Evolutionary conservation across 1,140 invertebrate species (phyloP).

Genomic region (Solenopsis invicta): DNA sequence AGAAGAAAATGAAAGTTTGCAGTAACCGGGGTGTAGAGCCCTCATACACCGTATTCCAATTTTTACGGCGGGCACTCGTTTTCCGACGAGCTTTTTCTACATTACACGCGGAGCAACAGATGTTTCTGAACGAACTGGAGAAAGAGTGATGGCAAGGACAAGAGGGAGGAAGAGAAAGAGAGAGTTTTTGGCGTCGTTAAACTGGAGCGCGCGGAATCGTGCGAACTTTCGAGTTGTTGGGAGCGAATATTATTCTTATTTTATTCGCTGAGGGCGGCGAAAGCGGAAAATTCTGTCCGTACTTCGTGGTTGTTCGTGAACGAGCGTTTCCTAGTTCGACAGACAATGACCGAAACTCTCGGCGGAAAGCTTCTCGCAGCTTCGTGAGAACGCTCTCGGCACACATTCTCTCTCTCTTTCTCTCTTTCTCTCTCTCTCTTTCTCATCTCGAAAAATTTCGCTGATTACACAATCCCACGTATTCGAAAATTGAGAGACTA

Average conservation of each 20-base stretch:
- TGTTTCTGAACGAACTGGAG: slow-evolving; percentile 34
- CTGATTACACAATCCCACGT: slow-evolving; percentile 34
- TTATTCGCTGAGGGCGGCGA: slow-evolving; percentile 35
- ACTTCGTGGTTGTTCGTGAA: slow-evolving; percentile 48
- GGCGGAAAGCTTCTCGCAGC: slow-evolving; percentile 7
- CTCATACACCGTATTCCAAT: slow-evolving; percentile 31
- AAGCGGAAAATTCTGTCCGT: slow-evolving; percentile 41
- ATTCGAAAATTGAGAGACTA: background rate
- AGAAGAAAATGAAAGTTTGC: background rate
- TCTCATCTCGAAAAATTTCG: slow-evolving; percentile 33
- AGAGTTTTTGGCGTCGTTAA: slow-evolving; percentile 49
- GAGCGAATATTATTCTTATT: slow-evolving; percentile 61
- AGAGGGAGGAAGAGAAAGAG: slow-evolving; percentile 1
- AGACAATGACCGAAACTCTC: slow-evolving; percentile 38
- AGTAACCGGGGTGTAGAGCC: background rate
- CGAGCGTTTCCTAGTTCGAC: slow-evolving; percentile 32
- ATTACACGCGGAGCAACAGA: slow-evolving; percentile 53
- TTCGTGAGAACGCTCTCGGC: background rate
- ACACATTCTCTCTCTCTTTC: no score
- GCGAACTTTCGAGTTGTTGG: slow-evolving; percentile 53
- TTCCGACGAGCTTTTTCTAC: slow-evolving; percentile 22
- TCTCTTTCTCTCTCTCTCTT: no score
- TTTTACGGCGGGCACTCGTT: slow-evolving; percentile 10
- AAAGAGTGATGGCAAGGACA: slow-evolving; percentile 16
- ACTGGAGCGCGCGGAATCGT: slow-evolving; percentile 23